A percentile compares a stretch with the other conserved stretches of the same genome.
Conservation (phyloP, 2,888 invertebrate genomes). For the Conus canariensis region DNA sequence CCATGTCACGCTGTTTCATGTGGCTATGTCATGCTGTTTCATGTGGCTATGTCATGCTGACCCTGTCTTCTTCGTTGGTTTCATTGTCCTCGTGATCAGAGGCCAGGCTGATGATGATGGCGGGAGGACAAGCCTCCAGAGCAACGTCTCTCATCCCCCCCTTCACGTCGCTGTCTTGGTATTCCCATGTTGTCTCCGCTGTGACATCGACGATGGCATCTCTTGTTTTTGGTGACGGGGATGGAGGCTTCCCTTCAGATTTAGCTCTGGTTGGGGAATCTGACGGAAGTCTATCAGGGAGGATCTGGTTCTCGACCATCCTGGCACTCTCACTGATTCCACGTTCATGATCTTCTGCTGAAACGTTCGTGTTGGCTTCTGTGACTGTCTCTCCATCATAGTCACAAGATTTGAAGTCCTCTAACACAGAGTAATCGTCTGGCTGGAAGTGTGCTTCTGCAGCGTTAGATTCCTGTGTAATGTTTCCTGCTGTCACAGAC, state of each 20-base stretch:
- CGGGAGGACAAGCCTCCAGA: neutral
- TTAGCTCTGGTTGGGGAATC: neutral
- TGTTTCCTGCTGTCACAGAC: neutral
- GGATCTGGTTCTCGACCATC: neutral
- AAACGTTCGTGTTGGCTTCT: neutral
- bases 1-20: too few species aligned
- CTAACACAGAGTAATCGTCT: neutral
- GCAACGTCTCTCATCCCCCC: neutral
- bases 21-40: too few species aligned
- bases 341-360: neutral
- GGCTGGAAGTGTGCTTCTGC: neutral
- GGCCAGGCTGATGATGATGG: neutral
- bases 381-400: neutral
- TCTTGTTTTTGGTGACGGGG: too few species aligned
- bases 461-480: neutral
- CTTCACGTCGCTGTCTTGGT: neutral
- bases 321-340: neutral
- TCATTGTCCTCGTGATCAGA: neutral
- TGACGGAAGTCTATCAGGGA: neutral
- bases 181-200: neutral
- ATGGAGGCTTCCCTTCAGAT: neutral
- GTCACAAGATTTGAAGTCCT: neutral
- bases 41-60: too few species aligned
- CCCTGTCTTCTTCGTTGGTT: neutral
- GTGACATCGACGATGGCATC: neutral